Base-by-base conservation (phyloP, 2,888 invertebrate genomes). In the Camptogramma bilineatum region DNA sequence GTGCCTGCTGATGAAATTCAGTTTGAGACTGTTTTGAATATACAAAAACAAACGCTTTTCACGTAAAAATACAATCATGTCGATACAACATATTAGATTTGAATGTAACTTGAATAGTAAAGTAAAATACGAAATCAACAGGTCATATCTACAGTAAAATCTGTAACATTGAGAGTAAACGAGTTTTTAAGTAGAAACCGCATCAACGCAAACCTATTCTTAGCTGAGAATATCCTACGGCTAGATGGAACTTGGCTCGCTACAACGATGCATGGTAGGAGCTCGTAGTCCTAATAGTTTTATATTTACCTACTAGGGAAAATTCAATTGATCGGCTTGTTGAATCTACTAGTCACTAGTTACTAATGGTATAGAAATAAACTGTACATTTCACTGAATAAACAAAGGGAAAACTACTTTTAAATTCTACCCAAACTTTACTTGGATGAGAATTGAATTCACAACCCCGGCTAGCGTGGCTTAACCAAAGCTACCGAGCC, bases 1-100 rank as follows among this genome's bases (percentile, higher is more conserved):
- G 28, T 62, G 50, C 65, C 51, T 61, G 21, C 44, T 18, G 17
- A 60, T 31, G 28, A 16, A 47, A 47, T 31, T 31, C 9, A 13
- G 42, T 24, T 31, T 31, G 47, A 24, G 16, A 1, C 21, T 46
- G 16, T 31, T 47, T 13, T 44, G 44, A 44, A 17, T 44, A 44
- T 17, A 44, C 42, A 16, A 42, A 42, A 42, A 42, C 13, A 44
- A 44, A 44, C 44, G 16, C 8, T 16, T 17, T 5, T 44, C 0
- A 44, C 16, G 17, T 44, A 44, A 44, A 44, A 17, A 17, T 16
- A 44, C 7, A 44, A 44, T 8, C 2, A 9, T 10, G 34, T 39
- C 34, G 13, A 4, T 39, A 39, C 34, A 39, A 13, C 0, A 7
- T 28, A 0, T 28, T 28, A 28, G 28, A 28, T 7, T 28, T 28